Conservation (phyloP, 2,888 invertebrate species). For the Tipula lateralis region DNA sequence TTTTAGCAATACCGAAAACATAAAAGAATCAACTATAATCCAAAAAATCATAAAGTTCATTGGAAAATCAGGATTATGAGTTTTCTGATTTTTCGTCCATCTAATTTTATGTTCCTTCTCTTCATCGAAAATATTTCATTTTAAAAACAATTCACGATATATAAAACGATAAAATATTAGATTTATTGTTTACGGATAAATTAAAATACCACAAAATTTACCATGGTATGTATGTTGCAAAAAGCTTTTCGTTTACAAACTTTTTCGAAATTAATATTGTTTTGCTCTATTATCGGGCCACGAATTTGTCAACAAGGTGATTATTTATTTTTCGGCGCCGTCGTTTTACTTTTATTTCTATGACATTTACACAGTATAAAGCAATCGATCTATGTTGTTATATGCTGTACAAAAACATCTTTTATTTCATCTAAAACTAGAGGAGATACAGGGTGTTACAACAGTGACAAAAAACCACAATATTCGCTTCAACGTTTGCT, state of each 20-base stretch:
- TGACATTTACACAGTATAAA: neutral
- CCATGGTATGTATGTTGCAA: neutral
- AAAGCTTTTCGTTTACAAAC: neutral
- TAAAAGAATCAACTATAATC: neutral
- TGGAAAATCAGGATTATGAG: neutral
- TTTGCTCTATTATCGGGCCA: neutral
- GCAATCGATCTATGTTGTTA: neutral
- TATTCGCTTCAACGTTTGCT: too few relatives aligned
- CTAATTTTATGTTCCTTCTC: neutral
- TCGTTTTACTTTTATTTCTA: neutral
- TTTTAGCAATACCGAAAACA: neutral
- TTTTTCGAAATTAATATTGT: neutral
- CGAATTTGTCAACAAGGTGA: constrained; percentile 9
- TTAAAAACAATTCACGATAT: neutral
- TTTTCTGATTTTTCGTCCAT: neutral
- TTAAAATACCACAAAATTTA: neutral
- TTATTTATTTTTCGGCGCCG: constrained; percentile 19
- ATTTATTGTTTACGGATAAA: neutral
- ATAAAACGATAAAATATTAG: neutral
- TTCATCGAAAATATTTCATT: neutral
- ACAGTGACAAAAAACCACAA: too few relatives aligned
- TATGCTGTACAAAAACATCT: neutral
- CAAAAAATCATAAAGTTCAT: neutral
- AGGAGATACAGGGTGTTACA: too few relatives aligned
- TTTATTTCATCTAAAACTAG: neutral